A percentile compares a stretch with the other conserved stretches of the same genome.
phyloP scores from a whole-genome alignment of 2,888 invertebrate genomes.

The Spodoptera exigua region DNA sequence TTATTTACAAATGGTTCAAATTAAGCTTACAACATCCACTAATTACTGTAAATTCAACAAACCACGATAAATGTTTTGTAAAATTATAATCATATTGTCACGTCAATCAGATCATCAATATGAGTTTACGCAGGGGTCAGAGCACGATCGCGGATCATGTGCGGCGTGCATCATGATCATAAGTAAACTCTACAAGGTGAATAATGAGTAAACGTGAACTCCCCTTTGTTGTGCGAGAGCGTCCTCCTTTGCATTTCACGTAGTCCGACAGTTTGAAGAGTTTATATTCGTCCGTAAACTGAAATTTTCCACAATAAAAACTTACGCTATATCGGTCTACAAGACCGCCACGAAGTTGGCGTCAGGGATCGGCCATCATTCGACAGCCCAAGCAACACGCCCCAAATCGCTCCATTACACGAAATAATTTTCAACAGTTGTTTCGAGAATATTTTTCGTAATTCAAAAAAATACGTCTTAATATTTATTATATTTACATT shows the following conservation, averaged over 20 bases:
- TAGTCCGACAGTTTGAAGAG: constrained; percentile 73
- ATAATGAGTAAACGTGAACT: constrained; percentile 74
- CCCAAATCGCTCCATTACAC: constrained; percentile 65
- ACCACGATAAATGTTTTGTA: constrained; percentile 27
- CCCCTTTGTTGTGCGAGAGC: constrained; percentile 86
- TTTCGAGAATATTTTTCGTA: neutral
- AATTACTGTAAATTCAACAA: constrained; percentile 21
- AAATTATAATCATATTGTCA: constrained; percentile 70
- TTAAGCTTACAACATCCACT: constrained; percentile 26
- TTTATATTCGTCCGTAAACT: constrained; percentile 71
- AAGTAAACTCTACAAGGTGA: constrained; percentile 47
- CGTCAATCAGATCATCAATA: constrained; percentile 73
- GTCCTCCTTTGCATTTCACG: constrained; percentile 89
- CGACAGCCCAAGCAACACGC: constrained; percentile 75
- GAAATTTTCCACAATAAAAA: constrained; percentile 71
- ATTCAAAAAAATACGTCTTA: neutral
- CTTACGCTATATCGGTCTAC: constrained; percentile 71
- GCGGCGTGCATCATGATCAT: constrained; percentile 73
- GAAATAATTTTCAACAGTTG: constrained; percentile 3
- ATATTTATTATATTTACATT: no score
- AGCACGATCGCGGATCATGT: constrained; percentile 67
- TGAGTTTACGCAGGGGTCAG: constrained; percentile 73
- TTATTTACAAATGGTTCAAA: constrained; percentile 26
- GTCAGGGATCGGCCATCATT: constrained; percentile 79
- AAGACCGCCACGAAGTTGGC: constrained; percentile 81